These are phyloP conservation scores for Chromobotia macracanthus DNA, from an alignment of 2,797 vertebrate species.

Conservation along the genomic window DNA sequence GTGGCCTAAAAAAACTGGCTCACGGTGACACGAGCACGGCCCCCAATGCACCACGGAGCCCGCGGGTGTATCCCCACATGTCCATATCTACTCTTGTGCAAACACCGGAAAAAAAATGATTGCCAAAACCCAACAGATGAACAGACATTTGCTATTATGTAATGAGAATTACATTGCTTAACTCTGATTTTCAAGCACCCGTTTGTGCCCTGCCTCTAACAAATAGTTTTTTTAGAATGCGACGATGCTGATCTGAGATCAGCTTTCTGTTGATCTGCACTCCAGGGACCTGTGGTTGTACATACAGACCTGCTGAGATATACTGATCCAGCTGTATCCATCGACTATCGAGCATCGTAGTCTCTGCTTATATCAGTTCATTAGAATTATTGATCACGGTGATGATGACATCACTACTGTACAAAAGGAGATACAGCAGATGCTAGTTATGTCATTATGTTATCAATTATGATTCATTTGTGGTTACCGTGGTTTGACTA, in stretches of 20 bases:
- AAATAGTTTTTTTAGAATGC: background rate
- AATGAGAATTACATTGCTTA: conserved; percentile 40
- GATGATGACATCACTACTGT: background rate
- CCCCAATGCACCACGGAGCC: too few species aligned
- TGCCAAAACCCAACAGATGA: conserved; percentile 19
- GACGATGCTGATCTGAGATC: background rate
- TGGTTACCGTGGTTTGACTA: too few species aligned
- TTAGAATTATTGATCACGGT: background rate
- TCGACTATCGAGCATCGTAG: background rate
- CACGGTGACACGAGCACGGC: too few species aligned
- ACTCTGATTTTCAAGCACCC: conserved; percentile 26
- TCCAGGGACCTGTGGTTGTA: conserved; percentile 18
- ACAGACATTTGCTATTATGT: conserved; percentile 30
- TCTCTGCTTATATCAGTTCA: background rate
- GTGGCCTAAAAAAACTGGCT: background rate
- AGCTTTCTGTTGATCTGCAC: conserved; percentile 4
- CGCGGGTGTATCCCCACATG: background rate
- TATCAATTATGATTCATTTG: too few species aligned
- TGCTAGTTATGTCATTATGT: background rate
- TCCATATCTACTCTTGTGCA: background rate
- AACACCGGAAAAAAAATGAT: background rate
- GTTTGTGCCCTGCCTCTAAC: background rate
- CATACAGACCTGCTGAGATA: conserved; percentile 15
- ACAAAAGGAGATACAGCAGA: background rate
- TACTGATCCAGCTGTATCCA: conserved; percentile 19